Percentiles rank a stretch among this genome's conserved stretches.
phyloP scores from a whole-genome alignment of 2,113 vertebrate species.

The Barbus barbus region DNA sequence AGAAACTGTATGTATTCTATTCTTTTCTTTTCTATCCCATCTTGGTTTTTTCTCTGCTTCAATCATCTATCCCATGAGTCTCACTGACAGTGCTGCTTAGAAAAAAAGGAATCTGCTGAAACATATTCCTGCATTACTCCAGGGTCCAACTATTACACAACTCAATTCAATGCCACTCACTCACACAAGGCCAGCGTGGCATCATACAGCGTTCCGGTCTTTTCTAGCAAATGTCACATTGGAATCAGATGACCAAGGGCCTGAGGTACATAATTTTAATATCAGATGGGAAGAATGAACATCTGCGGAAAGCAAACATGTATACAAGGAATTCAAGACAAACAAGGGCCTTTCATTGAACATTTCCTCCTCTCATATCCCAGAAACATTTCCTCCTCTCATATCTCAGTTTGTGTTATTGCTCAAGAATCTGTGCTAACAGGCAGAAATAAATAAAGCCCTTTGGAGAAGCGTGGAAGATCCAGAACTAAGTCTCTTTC shows the following conservation, averaged over 20 bases:
- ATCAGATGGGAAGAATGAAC: constrained; percentile 16
- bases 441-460: constrained; percentile 32
- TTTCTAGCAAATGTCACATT: constrained; percentile 43
- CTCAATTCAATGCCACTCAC: constrained; percentile 34
- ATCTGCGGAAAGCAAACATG: not conserved
- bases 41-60: no score
- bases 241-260: constrained; percentile 49
- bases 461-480: constrained; percentile 16
- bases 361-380: not conserved
- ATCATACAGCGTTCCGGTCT: constrained; percentile 33
- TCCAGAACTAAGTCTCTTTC: constrained; percentile 34
- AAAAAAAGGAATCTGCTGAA: not conserved
- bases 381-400: not conserved
- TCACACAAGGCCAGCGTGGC: constrained; percentile 22
- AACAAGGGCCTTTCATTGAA: not conserved
- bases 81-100: no score
- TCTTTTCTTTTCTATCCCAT: no score
- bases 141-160: constrained; percentile 34
- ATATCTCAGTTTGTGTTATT: not conserved
- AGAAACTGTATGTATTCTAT: no score
- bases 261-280: not conserved
- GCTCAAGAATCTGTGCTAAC: constrained; percentile 2
- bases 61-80: no score
- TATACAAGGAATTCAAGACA: not conserved
- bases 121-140: not conserved